Evolutionary conservation across 30 jellyfish, hydroid and myxozoan species (phyloP), one percentile per base, ranked within the genome.

Genomic region (Cassiopea andromeda): DNA sequence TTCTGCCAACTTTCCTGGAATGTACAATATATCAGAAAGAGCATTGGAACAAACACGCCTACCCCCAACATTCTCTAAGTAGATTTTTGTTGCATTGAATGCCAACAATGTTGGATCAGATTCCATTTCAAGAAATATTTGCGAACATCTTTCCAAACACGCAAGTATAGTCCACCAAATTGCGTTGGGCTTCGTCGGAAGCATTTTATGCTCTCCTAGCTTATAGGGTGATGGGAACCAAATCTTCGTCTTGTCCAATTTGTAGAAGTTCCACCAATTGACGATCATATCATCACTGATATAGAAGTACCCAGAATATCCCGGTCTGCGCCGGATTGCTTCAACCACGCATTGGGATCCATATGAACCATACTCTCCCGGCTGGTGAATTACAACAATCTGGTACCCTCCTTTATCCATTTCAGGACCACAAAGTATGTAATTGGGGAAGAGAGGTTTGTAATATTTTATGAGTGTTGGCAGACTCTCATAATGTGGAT

Each of bases 191-290:
- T 14, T 27, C 38, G 90, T 18, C 2, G 77, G 46, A 9, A 48
- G 43, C 74, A 44, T 49, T 60, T 2, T 54, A 18, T 69, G n/a
- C n/a, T n/a, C n/a, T n/a, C n/a, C n/a, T n/a, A n/a, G n/a, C n/a
- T n/a, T n/a, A n/a, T n/a, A n/a, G n/a, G n/a, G n/a, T n/a, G n/a
- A n/a, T n/a, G n/a, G n/a, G n/a, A n/a, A n/a, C n/a, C n/a, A n/a
- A n/a, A n/a, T n/a, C n/a, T n/a, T n/a, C n/a, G n/a, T n/a, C n/a
- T n/a, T n/a, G 57, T 90, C 90, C 38, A 90, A 54, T 8, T 61
- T 48, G 48, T 82, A 49, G 6, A 90, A 82, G 70, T 76, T 82
- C 97, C 97, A 90, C 97, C 97, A 90, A 75, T 90, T 90, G 0
- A 90, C 90, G 0, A 90, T 82, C 89, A 82, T 77, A 81, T 90